Conservation (phyloP, 2,888 invertebrate genomes). For the Neoaliturus tenellus region DNA sequence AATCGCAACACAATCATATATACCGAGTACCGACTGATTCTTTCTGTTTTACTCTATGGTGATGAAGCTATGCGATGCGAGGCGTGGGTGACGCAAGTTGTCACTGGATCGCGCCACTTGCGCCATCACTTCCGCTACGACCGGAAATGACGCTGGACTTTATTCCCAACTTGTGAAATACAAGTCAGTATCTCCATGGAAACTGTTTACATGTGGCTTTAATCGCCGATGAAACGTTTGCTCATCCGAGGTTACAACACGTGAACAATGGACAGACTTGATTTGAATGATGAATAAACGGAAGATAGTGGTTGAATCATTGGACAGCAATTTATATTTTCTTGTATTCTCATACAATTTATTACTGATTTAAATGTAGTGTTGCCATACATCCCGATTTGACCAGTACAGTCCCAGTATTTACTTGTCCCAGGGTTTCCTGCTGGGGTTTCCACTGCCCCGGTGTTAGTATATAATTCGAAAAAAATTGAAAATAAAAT, state of each 20-base stretch:
- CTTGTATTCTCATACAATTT: too few species aligned
- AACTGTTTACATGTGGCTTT: neutral
- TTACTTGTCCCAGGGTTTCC: too few species aligned
- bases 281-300: neutral
- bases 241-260: neutral
- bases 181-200: neutral
- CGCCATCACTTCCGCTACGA: slow-evolving; percentile 1
- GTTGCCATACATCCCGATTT: too few species aligned
- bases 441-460: too few species aligned
- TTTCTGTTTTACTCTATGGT: neutral
- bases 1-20: too few species aligned
- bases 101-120: neutral
- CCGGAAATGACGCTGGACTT: slow-evolving; percentile 19
- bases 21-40: too few species aligned
- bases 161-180: slow-evolving; percentile 28
- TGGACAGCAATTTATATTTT: too few species aligned
- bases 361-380: too few species aligned
- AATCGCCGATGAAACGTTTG: neutral
- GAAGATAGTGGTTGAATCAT: neutral
- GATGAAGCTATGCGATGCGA: neutral
- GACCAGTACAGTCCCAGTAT: too few species aligned
- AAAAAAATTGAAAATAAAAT: too few species aligned
- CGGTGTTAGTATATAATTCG: too few species aligned
- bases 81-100: neutral
- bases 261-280: neutral